phyloP scores from a whole-genome alignment of 2,113 vertebrate species.

The Pterocles orientalis region DNA sequence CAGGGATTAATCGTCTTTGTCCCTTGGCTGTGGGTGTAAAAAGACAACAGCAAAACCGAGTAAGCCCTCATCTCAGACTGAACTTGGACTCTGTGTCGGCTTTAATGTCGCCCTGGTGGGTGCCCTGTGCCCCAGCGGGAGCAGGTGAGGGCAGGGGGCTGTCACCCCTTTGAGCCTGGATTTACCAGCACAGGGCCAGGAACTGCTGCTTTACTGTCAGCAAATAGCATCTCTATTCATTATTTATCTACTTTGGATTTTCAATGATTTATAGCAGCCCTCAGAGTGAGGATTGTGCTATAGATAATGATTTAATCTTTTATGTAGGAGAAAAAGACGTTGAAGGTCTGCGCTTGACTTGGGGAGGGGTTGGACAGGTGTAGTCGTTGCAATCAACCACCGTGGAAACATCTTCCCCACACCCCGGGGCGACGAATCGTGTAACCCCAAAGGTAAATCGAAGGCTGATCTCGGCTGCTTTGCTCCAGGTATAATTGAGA shows the following conservation, averaged over 20 bases:
- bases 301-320: background rate
- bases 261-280: background rate
- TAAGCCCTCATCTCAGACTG: too few relatives aligned
- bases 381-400: fast-evolving
- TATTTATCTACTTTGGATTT: slow-evolving; percentile 1
- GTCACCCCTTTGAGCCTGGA: background rate
- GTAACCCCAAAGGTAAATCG: background rate
- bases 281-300: background rate
- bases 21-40: background rate
- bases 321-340: background rate
- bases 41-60: background rate
- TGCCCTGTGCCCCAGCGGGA: background rate
- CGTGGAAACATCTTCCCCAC: background rate
- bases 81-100: fast-evolving
- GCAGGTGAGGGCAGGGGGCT: background rate
- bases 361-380: background rate
- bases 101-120: fast-evolving
- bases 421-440: background rate
- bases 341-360: background rate
- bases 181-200: background rate
- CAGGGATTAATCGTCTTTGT: too few relatives aligned
- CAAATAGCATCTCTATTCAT: background rate
- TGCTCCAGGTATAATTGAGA: background rate
- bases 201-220: background rate
- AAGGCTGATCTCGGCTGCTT: background rate